phyloP scores from a whole-genome alignment of 2,888 invertebrate genomes.

The Zygogramma bicolorata region DNA sequence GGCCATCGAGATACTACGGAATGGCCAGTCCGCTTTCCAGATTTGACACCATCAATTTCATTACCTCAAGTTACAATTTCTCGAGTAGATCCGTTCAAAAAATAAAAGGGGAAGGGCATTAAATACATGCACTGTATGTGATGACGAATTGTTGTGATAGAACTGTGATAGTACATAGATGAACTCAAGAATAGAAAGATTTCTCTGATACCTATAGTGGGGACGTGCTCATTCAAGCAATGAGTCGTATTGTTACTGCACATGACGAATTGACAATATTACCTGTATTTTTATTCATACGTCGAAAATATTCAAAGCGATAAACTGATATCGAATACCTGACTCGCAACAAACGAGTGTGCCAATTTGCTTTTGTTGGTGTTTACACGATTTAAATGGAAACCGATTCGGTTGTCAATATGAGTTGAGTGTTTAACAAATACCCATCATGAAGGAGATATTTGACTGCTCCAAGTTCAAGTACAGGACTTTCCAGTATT shows the following conservation, averaged over 20 bases:
- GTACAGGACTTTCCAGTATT: conserved; percentile 31
- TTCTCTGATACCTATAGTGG: too few species aligned
- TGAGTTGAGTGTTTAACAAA: background rate
- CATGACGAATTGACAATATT: background rate
- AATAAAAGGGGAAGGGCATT: too few species aligned
- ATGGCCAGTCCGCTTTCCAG: too few species aligned
- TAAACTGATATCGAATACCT: background rate
- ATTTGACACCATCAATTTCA: too few species aligned
- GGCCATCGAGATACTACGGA: too few species aligned
- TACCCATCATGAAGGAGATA: conserved; percentile 12
- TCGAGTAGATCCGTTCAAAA: too few species aligned
- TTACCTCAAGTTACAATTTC: too few species aligned
- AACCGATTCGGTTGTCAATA: background rate
- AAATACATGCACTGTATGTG: too few species aligned
- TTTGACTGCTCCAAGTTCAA: conserved; percentile 26
- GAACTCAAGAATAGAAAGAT: too few species aligned
- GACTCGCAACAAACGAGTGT: background rate
- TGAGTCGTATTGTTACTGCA: background rate
- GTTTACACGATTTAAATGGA: background rate
- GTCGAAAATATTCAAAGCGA: background rate
- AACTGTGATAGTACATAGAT: too few species aligned
- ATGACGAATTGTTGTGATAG: too few species aligned
- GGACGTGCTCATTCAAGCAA: too few species aligned
- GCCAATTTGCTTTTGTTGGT: background rate
- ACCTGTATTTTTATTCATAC: background rate